Evolutionary conservation across 2,888 invertebrate species (phyloP).

Genomic region (Drosophila incognita): DNA sequence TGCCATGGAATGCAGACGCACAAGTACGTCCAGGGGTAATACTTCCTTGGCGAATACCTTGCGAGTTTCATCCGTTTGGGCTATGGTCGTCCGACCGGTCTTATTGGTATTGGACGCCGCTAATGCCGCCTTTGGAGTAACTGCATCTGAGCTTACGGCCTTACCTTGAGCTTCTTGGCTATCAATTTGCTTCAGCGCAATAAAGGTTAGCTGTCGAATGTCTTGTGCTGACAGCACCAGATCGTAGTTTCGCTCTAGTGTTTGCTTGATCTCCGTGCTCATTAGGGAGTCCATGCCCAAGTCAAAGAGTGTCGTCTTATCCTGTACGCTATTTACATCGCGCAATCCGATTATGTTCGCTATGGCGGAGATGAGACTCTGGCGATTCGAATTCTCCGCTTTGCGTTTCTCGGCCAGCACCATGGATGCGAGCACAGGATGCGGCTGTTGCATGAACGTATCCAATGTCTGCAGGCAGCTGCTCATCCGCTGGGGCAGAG

Average conservation of each 20-base stretch:
- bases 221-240: conserved; percentile 95
- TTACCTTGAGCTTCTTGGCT: conserved; percentile 46
- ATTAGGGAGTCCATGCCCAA: conserved; percentile 99
- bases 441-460: conserved; percentile 94
- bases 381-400: conserved; percentile 86
- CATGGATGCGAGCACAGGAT: conserved; percentile 92
- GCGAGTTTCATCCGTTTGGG: conserved; percentile 86
- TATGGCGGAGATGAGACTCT: conserved; percentile 91
- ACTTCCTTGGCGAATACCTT: conserved; percentile 88
- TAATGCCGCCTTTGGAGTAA: not conserved
- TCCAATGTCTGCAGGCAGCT: conserved; percentile 96
- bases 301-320: conserved; percentile 93
- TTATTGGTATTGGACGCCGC: conserved; percentile 8
- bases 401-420: conserved; percentile 95
- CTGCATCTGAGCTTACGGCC: conserved; percentile 9
- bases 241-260: conserved; percentile 96
- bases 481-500: conserved; percentile 96
- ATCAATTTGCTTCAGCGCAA: conserved; percentile 87
- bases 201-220: conserved; percentile 93
- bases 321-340: conserved; percentile 91
- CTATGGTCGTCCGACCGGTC: conserved; percentile 69
- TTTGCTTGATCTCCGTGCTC: conserved; percentile 99
- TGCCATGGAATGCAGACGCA: conserved; percentile 88
- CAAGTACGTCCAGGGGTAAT: conserved; percentile 90
- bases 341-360: conserved; percentile 96